Base-by-base conservation (phyloP, 1,140 invertebrate species). In the Calephelis virginiensis region DNA sequence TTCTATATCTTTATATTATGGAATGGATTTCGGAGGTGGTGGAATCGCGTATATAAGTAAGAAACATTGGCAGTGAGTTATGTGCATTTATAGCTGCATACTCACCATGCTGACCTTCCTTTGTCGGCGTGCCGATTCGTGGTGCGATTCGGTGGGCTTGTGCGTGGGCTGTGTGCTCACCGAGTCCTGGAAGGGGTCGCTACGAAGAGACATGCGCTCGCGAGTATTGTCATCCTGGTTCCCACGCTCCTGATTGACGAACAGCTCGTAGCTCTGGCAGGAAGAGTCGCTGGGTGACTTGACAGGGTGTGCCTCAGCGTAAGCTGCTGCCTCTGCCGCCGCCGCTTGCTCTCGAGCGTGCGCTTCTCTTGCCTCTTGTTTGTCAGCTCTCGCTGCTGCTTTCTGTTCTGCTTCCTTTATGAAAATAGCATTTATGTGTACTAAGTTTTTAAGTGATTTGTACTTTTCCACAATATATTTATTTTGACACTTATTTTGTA, bases 101-200 rank as follows among this genome's bases (percentile, higher is more conserved):
- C 95, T 96, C 94, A 96, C 95, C 93, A 95, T 95, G 93, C 96
- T 97, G 93, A 97, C 96, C 96, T 97, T 98, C 92, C 97, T 94
- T 79, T 95, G 80, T 61, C 92, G 92, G 82, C 92, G 92, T 89
- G 89, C 92, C 83, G 90, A 77, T 78, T 91, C 89, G 92, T 93
- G 89, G 90, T 92, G 93, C 92, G 92, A 86, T 82, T 93, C 84
- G 83, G 70, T 77, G 68, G 86, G 88, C 88, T 88, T 89, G 86
- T 90, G 88, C 88, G 86, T 91, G 93, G 95, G 94, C 88, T 96
- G 95, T 89, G 97, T 96, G 93, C 95, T 96, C 89, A 97, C 94
- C 81, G 96, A 97, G 88, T 97, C 96, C 78, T 86, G 83, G 86
- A 90, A 90, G 83, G 88, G 88, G 84, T 96, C 96, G 82, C 96